Conservation (phyloP, 2,888 invertebrate genomes). For the Alloplasta piceator region DNA sequence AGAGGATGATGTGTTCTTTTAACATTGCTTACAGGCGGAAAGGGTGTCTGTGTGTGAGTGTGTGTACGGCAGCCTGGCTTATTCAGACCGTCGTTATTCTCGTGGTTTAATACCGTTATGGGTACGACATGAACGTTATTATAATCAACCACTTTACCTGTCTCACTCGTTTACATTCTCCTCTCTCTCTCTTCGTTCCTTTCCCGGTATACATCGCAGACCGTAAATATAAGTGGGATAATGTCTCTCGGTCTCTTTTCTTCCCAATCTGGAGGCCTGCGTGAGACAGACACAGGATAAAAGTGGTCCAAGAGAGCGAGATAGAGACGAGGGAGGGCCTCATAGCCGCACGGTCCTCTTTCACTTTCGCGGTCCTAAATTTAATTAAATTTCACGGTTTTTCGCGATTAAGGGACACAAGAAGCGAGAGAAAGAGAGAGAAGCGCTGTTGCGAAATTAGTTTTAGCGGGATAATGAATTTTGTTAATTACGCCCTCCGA, state of each 20-base stretch:
- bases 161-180: constrained; percentile 68
- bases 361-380: constrained; percentile 82
- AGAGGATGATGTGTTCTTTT: too few species aligned
- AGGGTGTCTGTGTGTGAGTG: neutral
- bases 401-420: constrained; percentile 82
- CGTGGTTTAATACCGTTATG: constrained; percentile 79
- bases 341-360: constrained; percentile 71
- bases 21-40: too few species aligned
- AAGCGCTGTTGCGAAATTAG: constrained; percentile 80
- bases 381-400: constrained; percentile 83
- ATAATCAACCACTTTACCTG: constrained; percentile 75
- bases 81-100: constrained; percentile 76
- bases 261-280: constrained; percentile 50
- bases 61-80: constrained; percentile 62
- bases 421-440: neutral
- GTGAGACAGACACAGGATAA: constrained; percentile 35
- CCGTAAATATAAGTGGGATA: constrained; percentile 21
- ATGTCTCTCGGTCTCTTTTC: constrained; percentile 46
- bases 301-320: constrained; percentile 33
- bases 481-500: constrained; percentile 80
- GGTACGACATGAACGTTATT: constrained; percentile 79
- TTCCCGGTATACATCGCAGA: constrained; percentile 29
- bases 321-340: constrained; percentile 10
- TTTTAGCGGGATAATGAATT: constrained; percentile 82
- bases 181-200: constrained; percentile 62